Conservation (phyloP, 37 sponge, comb jelly and placozoan species). For the Geodia barretti region DNA sequence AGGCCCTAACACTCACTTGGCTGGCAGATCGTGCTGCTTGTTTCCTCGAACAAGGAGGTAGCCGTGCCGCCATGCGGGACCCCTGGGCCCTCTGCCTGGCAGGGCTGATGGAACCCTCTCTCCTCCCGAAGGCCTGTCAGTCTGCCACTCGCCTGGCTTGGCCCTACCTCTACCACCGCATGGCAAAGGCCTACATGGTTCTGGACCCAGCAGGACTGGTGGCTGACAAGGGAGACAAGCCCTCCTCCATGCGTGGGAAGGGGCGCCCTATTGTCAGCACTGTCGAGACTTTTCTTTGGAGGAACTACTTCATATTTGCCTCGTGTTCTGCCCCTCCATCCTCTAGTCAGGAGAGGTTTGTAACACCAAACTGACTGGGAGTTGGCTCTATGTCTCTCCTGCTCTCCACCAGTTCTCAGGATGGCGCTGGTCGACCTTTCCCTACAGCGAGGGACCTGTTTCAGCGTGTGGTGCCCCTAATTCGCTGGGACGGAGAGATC, state of each 20-base stretch:
- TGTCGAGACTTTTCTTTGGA: slow-evolving; percentile 89
- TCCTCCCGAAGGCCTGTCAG: slow-evolving; percentile 79
- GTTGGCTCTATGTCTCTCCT: neutral
- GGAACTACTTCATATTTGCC: slow-evolving; percentile 92
- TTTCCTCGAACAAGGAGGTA: slow-evolving; percentile 77
- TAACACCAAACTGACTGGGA: too few relatives aligned
- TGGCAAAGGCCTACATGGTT: slow-evolving; percentile 67
- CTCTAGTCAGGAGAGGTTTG: slow-evolving; percentile 4
- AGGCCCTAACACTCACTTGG: slow-evolving; percentile 67
- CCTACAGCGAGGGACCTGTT: slow-evolving; percentile 66
- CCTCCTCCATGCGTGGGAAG: slow-evolving; percentile 42
- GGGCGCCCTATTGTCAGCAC: slow-evolving; percentile 38
- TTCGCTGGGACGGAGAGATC: slow-evolving; percentile 67
- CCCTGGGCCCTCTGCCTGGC: slow-evolving; percentile 88
- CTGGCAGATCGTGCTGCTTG: slow-evolving; percentile 68
- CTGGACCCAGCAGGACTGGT: slow-evolving; percentile 83
- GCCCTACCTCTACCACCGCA: slow-evolving; percentile 79
- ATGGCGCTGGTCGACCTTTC: neutral
- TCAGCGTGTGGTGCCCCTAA: slow-evolving; percentile 52
- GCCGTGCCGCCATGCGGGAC: slow-evolving; percentile 59
- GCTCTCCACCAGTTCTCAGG: too few relatives aligned
- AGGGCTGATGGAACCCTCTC: slow-evolving; percentile 74
- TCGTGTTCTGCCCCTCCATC: slow-evolving; percentile 78
- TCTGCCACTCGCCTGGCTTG: slow-evolving; percentile 71
- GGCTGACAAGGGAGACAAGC: slow-evolving; percentile 34